Evolutionary conservation across 2,797 vertebrate species (phyloP), one percentile per base, ranked within the genome.

Genomic region (Esox lucius): DNA sequence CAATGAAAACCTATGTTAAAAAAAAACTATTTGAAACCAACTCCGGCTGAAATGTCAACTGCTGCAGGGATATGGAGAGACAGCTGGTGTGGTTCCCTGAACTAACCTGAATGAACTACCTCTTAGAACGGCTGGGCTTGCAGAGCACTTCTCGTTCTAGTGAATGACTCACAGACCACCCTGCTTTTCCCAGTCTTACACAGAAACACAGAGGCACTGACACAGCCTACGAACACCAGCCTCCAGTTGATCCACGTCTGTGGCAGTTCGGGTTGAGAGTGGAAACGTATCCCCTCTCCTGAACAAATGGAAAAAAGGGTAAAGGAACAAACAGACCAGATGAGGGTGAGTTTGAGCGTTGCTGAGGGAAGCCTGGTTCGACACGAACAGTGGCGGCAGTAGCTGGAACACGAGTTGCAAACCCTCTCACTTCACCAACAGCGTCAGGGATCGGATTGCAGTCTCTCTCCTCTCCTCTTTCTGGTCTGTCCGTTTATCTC

Each of bases 401-500:
- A 74, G 62, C 15, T 65, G 84, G 33, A 84, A 81, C 70, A 77
- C 78, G 70, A 84, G 80, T 51, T 78, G 74, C 77, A 74, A 87
- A 75, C 68, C 78, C 78, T 80, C 80, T 89, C 19, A 71, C 77
- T 80, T 86, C 73, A 39, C 70, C 59, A 73, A 53, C 74, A 75
- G 82, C 74, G 77, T 73, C 61, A 74, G 78, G 69, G 83, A 78
- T 84, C 85, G 51, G 78, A 70, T 83, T 80, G 78, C 78, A 75
- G 81, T 6, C 17, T 61, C 75, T 77, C 24, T 76, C 75, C 86
- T 77, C 70, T 78, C 64, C 64, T 74, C 70, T 78, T 56, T 33
- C 75, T 89, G 77, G 83, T 86, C 85, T 86, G 84, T 87, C 86
- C 85, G 88, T 83, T 39, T 13, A 17, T 70, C 56, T 51, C 31